These are phyloP conservation scores for Augochlorella aurata DNA, from an alignment of 2,888 invertebrate species.

Conservation along the genomic window DNA sequence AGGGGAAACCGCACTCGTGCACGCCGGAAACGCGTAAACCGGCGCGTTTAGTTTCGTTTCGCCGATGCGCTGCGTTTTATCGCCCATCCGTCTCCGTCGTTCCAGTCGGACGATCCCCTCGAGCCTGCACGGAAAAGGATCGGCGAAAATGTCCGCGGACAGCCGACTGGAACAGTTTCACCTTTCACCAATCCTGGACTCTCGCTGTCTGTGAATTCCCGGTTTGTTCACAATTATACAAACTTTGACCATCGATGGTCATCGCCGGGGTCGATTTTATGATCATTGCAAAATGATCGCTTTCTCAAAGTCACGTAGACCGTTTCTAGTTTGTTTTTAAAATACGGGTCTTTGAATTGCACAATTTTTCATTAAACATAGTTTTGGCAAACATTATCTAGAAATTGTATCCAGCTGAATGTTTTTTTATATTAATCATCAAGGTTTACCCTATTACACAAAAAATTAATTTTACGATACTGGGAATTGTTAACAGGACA, in stretches of 20 bases:
- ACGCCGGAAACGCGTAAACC: slow-evolving; percentile 46
- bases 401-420: too few species aligned
- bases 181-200: slow-evolving; percentile 16
- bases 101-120: background rate
- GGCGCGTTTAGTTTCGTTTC: slow-evolving; percentile 8
- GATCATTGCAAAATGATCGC: background rate
- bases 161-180: background rate
- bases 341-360: too few species aligned
- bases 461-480: too few species aligned
- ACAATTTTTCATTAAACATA: too few species aligned
- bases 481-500: too few species aligned
- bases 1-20: slow-evolving; percentile 18
- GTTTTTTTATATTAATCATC: too few species aligned
- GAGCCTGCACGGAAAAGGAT: background rate
- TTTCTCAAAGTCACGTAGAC: background rate
- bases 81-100: slow-evolving; percentile 34
- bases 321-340: background rate
- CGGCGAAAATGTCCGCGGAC: slow-evolving; percentile 14
- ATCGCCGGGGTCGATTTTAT: background rate
- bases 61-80: slow-evolving; percentile 40
- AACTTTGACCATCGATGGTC: background rate
- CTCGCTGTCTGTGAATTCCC: background rate
- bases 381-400: too few species aligned
- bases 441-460: too few species aligned
- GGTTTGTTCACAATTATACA: slow-evolving; percentile 1